These are phyloP conservation scores for Aspidiotus rigidus DNA, from an alignment of 2,888 invertebrate species.

Conservation along the genomic window DNA sequence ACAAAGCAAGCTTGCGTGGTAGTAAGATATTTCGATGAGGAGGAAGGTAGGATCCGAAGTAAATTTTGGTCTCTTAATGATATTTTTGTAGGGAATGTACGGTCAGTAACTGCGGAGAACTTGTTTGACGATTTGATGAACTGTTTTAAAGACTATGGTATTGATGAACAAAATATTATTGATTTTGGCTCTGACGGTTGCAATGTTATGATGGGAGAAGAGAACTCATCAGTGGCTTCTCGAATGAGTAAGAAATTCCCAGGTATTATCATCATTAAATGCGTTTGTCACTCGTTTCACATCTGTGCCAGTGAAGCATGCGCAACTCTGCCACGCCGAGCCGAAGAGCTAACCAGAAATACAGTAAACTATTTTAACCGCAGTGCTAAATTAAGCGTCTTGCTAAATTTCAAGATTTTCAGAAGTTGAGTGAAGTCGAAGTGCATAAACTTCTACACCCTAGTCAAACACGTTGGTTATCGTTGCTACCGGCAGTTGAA, in stretches of 20 bases:
- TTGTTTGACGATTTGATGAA: conserved; percentile 16
- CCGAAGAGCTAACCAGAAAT: conserved; percentile 7
- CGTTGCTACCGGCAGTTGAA: conserved; percentile 9
- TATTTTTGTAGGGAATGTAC: conserved; percentile 31
- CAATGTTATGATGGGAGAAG: conserved; percentile 41
- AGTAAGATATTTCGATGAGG: conserved; percentile 36
- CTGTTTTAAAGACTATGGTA: conserved; percentile 8
- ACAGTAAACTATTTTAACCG: conserved; percentile 5
- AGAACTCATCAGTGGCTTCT: conserved; percentile 40
- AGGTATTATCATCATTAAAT: conserved; percentile 40
- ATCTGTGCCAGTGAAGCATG: conserved; percentile 14
- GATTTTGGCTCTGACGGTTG: conserved; percentile 42
- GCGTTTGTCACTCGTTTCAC: conserved; percentile 41
- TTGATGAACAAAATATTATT: conserved; percentile 40
- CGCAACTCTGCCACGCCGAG: not conserved
- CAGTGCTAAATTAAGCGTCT: conserved; percentile 9
- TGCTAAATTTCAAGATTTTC: conserved; percentile 20
- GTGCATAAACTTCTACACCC: conserved; percentile 24
- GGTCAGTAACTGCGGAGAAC: conserved; percentile 29
- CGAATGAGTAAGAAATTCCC: conserved; percentile 39
- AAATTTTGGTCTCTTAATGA: conserved; percentile 37
- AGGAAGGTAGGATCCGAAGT: conserved; percentile 30
- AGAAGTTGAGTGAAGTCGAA: not conserved
- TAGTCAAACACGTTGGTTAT: conserved; percentile 14
- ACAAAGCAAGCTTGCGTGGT: conserved; percentile 37